These are phyloP conservation scores for Drosophila nr. perissopoda DNA, from an alignment of 2,888 invertebrate species.

Conservation along the genomic window DNA sequence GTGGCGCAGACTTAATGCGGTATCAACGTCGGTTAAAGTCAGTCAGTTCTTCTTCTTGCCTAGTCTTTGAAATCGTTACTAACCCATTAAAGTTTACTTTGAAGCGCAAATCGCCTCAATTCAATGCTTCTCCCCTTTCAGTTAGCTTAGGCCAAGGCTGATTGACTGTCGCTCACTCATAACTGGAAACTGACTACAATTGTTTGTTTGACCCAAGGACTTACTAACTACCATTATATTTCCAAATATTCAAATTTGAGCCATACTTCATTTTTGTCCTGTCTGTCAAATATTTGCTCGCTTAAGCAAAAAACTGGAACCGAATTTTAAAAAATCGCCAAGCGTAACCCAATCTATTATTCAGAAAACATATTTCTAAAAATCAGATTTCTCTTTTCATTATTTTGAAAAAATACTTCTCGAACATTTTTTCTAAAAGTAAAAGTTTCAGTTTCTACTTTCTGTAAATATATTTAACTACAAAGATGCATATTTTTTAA, in stretches of 20 bases:
- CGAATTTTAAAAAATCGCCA: too few species aligned
- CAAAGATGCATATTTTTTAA: too few species aligned
- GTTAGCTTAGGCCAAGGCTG: neutral
- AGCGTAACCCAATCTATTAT: too few species aligned
- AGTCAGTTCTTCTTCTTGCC: neutral
- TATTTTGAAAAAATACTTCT: neutral
- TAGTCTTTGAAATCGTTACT: neutral
- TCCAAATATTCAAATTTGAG: neutral
- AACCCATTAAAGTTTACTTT: neutral
- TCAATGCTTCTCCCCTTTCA: neutral
- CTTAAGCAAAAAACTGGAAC: too few species aligned
- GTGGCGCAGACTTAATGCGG: conserved; percentile 1
- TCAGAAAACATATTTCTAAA: neutral
- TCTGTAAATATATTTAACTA: neutral
- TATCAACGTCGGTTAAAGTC: conserved; percentile 9
- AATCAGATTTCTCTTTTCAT: fast-evolving
- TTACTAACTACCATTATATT: neutral
- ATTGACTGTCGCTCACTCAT: conserved; percentile 1
- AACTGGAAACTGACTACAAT: neutral
- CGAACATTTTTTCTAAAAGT: neutral
- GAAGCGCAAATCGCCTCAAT: neutral
- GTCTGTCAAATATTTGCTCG: neutral
- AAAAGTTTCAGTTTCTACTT: neutral
- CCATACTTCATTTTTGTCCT: too few species aligned
- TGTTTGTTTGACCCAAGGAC: neutral